phyloP scores from a whole-genome alignment of 2,797 vertebrate genomes.

The Gymnothorax javanicus region DNA sequence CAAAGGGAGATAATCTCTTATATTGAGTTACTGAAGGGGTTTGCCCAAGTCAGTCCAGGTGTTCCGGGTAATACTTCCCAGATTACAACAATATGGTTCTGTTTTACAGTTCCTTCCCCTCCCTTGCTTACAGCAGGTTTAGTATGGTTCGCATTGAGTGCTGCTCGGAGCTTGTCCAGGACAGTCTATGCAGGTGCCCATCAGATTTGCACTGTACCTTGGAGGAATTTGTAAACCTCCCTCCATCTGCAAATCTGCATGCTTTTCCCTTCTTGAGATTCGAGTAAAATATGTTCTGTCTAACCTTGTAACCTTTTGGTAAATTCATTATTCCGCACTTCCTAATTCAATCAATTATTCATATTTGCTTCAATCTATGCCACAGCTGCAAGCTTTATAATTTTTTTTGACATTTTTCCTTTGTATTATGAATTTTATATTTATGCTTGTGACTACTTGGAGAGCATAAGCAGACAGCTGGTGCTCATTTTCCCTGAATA shows the following conservation, averaged over 20 bases:
- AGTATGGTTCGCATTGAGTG: conserved; percentile 40
- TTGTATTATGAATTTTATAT: conserved; percentile 2
- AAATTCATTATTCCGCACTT: conserved; percentile 36
- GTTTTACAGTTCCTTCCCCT: conserved; percentile 56
- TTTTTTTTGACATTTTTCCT: background rate
- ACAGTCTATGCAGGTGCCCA: conserved; percentile 53
- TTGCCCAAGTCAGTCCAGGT: conserved; percentile 84
- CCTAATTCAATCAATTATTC: conserved; percentile 38
- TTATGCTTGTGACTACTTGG: background rate
- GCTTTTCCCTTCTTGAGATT: conserved; percentile 29
- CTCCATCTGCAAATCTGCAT: conserved; percentile 36
- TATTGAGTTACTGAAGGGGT: conserved; percentile 89
- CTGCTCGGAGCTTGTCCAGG: conserved; percentile 53
- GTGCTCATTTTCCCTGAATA: conserved; percentile 8
- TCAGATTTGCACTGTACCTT: conserved; percentile 46
- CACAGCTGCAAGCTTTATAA: conserved; percentile 7
- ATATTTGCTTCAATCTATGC: conserved; percentile 16
- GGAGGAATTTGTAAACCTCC: conserved; percentile 35
- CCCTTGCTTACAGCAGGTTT: conserved; percentile 43
- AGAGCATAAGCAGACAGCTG: background rate
- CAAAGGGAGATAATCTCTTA: conserved; percentile 82
- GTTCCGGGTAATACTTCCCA: conserved; percentile 84
- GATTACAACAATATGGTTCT: conserved; percentile 71
- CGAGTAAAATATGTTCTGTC: conserved; percentile 36
- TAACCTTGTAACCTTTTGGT: conserved; percentile 33